Percentiles rank a stretch among this genome's conserved stretches.
Evolutionary conservation across 2,888 invertebrate species (phyloP).

Genomic region (Macrosiphum euphorbiae): DNA sequence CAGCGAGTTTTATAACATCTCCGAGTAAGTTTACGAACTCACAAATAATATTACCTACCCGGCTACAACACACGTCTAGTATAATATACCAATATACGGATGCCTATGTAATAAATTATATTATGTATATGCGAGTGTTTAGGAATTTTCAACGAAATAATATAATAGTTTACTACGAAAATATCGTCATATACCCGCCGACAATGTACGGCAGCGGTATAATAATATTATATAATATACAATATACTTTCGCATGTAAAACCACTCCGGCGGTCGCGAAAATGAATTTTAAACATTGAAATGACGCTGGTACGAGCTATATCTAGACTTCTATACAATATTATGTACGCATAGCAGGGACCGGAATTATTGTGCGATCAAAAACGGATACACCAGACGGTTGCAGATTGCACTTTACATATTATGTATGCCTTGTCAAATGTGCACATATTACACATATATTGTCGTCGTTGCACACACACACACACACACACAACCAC

Average conservation of each 20-base stretch:
- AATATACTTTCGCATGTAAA: neutral
- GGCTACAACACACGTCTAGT: neutral
- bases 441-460: neutral
- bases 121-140: neutral
- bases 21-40: neutral
- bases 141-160: neutral
- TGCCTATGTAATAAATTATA: neutral
- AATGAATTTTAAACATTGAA: constrained; percentile 38
- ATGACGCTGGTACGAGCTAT: neutral
- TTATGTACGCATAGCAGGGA: neutral
- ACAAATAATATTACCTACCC: neutral
- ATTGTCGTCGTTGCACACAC: neutral
- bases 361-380: constrained; percentile 23
- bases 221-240: neutral
- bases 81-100: neutral
- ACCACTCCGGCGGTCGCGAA: neutral
- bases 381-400: neutral
- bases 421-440: neutral
- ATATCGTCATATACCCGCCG: neutral
- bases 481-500: neutral
- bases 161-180: neutral
- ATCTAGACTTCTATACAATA: neutral
- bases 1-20: neutral
- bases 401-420: neutral
- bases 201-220: neutral